Percentiles rank a stretch among this genome's conserved stretches.
Evolutionary conservation across 1,140 invertebrate species (phyloP).

Genomic region (Scaptomyza montana): DNA sequence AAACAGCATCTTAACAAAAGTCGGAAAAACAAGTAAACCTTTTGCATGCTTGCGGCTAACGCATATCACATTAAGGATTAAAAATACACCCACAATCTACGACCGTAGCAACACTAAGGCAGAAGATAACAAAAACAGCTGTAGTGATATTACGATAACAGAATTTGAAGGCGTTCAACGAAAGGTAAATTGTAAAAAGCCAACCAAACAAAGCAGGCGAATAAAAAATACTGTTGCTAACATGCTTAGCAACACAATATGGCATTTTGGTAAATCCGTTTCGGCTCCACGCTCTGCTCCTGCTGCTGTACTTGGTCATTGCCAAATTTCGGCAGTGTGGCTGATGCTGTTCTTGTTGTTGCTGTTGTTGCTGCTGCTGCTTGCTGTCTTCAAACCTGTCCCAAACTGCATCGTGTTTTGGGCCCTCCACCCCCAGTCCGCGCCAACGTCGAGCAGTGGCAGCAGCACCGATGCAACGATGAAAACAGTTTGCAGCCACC

Average conservation of each 20-base stretch:
- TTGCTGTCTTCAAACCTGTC: constrained; percentile 65
- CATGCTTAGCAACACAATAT: constrained; percentile 64
- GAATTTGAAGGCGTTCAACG: constrained; percentile 26
- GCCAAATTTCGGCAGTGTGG: constrained; percentile 61
- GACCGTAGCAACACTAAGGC: not conserved
- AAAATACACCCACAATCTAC: constrained; percentile 12
- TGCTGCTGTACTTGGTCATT: constrained; percentile 71
- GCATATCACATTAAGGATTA: constrained; percentile 19
- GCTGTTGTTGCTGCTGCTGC: constrained; percentile 27
- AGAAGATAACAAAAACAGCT: constrained; percentile 32
- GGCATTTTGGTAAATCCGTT: constrained; percentile 59
- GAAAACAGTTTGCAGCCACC: constrained; percentile 55
- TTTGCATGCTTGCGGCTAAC: constrained; percentile 14
- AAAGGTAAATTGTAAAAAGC: constrained; percentile 34
- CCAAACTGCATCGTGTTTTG: constrained; percentile 77
- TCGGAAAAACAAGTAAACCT: constrained; percentile 26
- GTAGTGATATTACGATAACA: constrained; percentile 21
- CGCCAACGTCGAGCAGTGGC: constrained; percentile 12
- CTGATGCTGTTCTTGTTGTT: constrained; percentile 30
- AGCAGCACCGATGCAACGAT: constrained; percentile 27
- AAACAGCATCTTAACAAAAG: constrained; percentile 41
- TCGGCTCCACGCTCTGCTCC: constrained; percentile 35
- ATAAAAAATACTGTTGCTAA: constrained; percentile 19
- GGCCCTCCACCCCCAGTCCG: constrained; percentile 38
- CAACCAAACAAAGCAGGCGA: constrained; percentile 20